A percentile compares a stretch with the other conserved stretches of the same genome.
Conservation (phyloP, 2,113 vertebrate genomes). For the Planiliza haematocheilus region DNA sequence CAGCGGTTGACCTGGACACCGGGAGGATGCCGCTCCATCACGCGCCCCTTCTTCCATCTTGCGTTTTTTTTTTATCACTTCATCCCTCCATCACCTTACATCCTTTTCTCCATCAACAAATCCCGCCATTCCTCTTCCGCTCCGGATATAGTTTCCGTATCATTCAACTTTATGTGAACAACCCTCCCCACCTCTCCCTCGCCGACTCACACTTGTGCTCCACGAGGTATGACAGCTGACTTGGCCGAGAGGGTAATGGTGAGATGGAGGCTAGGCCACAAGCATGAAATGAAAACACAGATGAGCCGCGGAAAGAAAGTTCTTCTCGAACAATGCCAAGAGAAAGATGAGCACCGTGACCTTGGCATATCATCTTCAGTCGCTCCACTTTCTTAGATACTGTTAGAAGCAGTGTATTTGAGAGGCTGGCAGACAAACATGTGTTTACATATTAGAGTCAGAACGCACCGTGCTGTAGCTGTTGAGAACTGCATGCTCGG, state of each 20-base stretch:
- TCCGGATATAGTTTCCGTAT: slow-evolving; percentile 60
- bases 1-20: slow-evolving; percentile 76
- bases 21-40: slow-evolving; percentile 62
- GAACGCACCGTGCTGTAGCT: background rate
- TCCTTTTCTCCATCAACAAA: slow-evolving; percentile 69
- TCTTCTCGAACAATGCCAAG: slow-evolving; percentile 48
- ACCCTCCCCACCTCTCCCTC: background rate
- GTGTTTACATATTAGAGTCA: background rate
- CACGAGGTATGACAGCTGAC: slow-evolving; percentile 50
- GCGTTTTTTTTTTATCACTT: slow-evolving; percentile 60
- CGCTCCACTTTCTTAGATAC: background rate
- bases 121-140: slow-evolving; percentile 62
- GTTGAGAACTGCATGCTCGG: background rate
- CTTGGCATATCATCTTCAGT: slow-evolving; percentile 29
- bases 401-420: background rate
- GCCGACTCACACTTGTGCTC: slow-evolving; percentile 29
- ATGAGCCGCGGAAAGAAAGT: slow-evolving; percentile 45
- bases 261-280: slow-evolving; percentile 45
- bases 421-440: background rate
- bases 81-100: slow-evolving; percentile 62
- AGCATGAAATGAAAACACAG: slow-evolving; percentile 68
- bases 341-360: slow-evolving; percentile 34
- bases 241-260: slow-evolving; percentile 49
- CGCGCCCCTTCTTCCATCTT: slow-evolving; percentile 39
- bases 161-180: slow-evolving; percentile 69